Conservation (phyloP, 2,113 vertebrate genomes). For the Siniperca chuatsi region DNA sequence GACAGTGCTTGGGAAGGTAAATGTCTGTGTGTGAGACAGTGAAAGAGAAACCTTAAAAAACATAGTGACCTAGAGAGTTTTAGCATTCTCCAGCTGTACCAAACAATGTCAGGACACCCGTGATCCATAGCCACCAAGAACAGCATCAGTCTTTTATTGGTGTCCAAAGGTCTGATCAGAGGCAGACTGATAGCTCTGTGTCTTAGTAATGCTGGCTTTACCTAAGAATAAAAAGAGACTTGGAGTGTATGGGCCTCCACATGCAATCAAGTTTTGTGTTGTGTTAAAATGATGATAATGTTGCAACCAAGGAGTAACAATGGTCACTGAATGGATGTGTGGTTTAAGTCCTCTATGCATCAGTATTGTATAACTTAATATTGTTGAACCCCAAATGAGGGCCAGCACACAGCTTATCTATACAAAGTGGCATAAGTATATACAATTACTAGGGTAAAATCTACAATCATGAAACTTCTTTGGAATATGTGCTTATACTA, state of each 20-base stretch:
- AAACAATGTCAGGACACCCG: constrained; percentile 28
- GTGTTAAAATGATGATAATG: constrained; percentile 13
- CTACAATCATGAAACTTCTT: not conserved
- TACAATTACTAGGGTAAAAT: not conserved
- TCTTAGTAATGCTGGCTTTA: constrained; percentile 27
- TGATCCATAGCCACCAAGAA: constrained; percentile 49
- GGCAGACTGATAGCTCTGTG: constrained; percentile 22
- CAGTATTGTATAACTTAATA: not conserved
- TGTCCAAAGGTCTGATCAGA: constrained; percentile 44
- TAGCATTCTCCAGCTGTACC: constrained; percentile 42
- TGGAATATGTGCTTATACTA: not conserved
- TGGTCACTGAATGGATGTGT: not conserved
- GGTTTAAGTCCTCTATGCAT: not conserved
- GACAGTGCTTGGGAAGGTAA: constrained; percentile 34
- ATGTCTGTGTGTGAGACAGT: constrained; percentile 33
- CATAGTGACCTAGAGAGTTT: constrained; percentile 37
- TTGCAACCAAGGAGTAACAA: not conserved
- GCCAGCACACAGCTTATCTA: not conserved
- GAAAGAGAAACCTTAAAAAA: constrained; percentile 33
- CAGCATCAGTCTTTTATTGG: constrained; percentile 39
- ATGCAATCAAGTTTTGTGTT: not conserved
- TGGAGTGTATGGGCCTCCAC: not conserved
- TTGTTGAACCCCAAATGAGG: not conserved
- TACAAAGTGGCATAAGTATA: not conserved
- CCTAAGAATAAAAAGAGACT: not conserved